These are phyloP conservation scores for Phaethornis superciliosus DNA, from an alignment of 2,113 vertebrate species.

Conservation along the genomic window DNA sequence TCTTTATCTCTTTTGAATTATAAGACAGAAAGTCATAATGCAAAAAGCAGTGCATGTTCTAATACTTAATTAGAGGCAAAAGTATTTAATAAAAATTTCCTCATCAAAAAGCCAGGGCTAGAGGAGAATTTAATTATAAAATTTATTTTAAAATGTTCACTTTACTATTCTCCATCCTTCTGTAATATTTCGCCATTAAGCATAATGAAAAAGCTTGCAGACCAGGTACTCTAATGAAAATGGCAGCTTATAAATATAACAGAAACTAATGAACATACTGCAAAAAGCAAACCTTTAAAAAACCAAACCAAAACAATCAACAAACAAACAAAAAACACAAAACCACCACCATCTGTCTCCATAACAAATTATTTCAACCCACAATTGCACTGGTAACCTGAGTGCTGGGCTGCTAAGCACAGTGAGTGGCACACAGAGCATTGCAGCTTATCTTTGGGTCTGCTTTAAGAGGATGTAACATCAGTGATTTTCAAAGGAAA, in stretches of 20 bases:
- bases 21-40: neutral
- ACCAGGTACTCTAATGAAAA: neutral
- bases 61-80: neutral
- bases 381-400: neutral
- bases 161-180: neutral
- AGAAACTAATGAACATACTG: neutral
- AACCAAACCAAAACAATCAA: neutral
- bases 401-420: neutral
- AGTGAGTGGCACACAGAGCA: rapidly evolving
- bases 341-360: neutral
- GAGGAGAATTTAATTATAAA: slow-evolving; percentile 19
- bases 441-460: neutral
- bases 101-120: neutral
- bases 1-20: neutral
- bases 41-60: neutral
- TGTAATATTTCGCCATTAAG: neutral
- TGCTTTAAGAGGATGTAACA: neutral
- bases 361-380: neutral
- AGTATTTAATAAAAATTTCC: neutral
- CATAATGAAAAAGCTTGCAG: neutral
- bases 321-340: too few species aligned
- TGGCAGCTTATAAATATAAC: neutral
- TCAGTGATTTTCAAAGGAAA: neutral
- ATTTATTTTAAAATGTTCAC: neutral
- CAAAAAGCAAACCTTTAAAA: neutral